A percentile compares a stretch with the other conserved stretches of the same genome.
phyloP scores from a whole-genome alignment of 2,113 vertebrate genomes.

The Malurus alboscapulatus region DNA sequence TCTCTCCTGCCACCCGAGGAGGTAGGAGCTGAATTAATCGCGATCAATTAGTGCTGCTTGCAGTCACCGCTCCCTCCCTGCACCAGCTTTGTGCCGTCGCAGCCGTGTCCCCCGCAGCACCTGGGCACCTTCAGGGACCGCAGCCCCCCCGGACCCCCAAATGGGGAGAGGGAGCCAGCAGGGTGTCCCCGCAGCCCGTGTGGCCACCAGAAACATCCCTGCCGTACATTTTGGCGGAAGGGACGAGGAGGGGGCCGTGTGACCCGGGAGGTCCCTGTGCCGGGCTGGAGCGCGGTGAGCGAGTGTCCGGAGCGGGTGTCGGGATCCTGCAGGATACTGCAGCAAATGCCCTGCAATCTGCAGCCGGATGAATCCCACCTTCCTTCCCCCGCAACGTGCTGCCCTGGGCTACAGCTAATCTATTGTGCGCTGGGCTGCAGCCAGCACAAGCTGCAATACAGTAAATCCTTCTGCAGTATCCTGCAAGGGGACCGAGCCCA shows the following conservation, averaged over 20 bases:
- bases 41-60: conserved; percentile 64
- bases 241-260: rapidly evolving
- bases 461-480: conserved; percentile 69
- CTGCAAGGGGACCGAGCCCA: conserved; percentile 55
- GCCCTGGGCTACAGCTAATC: conserved; percentile 65
- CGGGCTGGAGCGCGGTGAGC: not conserved
- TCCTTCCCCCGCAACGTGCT: conserved; percentile 55
- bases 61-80: conserved; percentile 45
- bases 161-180: not conserved
- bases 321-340: conserved; percentile 49
- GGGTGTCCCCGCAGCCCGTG: not conserved
- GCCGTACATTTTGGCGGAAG: not conserved
- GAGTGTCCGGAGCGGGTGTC: not conserved
- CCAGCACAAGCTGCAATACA: conserved; percentile 67
- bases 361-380: conserved; percentile 51
- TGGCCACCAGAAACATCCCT: not conserved
- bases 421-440: conserved; percentile 65
- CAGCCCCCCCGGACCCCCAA: not conserved
- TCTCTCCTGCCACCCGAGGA: conserved; percentile 52
- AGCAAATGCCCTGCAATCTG: conserved; percentile 45
- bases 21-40: conserved; percentile 65
- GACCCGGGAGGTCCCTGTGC: not conserved
- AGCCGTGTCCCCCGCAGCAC: not conserved
- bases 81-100: conserved; percentile 37
- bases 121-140: not conserved